Percentiles rank a stretch among this genome's conserved stretches.
Conservation (phyloP, 2,888 invertebrate species). For the Pseudeuparius sepicola region DNA sequence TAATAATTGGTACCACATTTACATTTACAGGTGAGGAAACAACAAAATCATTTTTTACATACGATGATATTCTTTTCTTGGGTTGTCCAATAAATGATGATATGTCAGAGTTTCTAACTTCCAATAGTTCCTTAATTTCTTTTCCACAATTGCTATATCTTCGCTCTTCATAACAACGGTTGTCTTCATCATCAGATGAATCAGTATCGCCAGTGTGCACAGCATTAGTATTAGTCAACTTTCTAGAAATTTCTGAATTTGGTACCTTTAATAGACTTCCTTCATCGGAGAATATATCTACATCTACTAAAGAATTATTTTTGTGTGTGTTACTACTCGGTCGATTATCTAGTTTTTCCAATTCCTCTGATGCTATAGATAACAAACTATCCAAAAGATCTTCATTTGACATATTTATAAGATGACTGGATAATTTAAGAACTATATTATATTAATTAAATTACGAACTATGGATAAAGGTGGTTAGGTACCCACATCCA, state of each 20-base stretch:
- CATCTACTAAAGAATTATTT: constrained; percentile 20
- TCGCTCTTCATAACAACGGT: constrained; percentile 59
- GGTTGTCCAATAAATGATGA: constrained; percentile 10
- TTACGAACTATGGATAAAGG: too few relatives aligned
- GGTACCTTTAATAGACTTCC: constrained; percentile 15
- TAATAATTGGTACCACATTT: too few relatives aligned
- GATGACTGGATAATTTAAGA: constrained; percentile 3
- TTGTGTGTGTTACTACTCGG: constrained; percentile 3
- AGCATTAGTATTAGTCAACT: constrained; percentile 29
- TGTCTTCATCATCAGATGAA: constrained; percentile 76
- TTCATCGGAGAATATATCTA: constrained; percentile 25
- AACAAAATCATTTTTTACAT: constrained; percentile 2
- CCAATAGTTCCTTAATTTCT: constrained; percentile 50
- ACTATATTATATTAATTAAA: too few relatives aligned
- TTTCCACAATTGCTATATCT: constrained; percentile 64
- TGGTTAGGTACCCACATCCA: too few relatives aligned
- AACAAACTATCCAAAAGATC: constrained; percentile 30
- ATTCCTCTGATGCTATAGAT: constrained; percentile 27
- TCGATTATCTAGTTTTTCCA: constrained; percentile 18
- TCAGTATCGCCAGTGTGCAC: constrained; percentile 55
- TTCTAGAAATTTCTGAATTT: neutral
- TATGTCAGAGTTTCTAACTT: neutral
- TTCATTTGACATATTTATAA: constrained; percentile 20
- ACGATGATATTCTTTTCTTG: constrained; percentile 18
- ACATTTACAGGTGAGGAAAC: neutral